Conservation (phyloP, 1,140 invertebrate species). For the Aporrectodea caliginosa region DNA sequence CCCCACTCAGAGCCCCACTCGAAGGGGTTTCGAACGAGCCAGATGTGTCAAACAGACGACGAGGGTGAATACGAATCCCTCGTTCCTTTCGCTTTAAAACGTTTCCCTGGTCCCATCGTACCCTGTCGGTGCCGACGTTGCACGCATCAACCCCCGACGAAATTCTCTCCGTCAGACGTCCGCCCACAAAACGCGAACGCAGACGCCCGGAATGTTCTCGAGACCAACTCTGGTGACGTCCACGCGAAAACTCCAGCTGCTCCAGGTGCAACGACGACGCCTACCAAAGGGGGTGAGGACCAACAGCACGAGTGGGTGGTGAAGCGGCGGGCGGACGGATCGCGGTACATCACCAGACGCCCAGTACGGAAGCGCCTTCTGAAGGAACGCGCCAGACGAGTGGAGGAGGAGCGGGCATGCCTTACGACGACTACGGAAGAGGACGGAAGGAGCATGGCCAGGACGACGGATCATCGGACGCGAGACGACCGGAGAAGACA, state of each 20-base stretch:
- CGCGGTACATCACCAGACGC: conserved; percentile 71
- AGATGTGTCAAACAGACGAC: neutral
- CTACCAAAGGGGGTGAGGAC: too few species aligned
- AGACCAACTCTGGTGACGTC: too few species aligned
- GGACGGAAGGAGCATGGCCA: neutral
- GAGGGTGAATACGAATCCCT: neutral
- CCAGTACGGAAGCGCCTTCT: conserved; percentile 67
- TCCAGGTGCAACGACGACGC: too few species aligned
- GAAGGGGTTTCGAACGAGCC: neutral
- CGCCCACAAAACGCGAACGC: too few species aligned
- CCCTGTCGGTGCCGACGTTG: too few species aligned
- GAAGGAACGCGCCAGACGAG: conserved; percentile 67
- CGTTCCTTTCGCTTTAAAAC: neutral
- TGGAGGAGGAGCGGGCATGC: conserved; percentile 63
- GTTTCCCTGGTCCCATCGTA: too few species aligned
- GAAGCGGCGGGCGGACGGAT: conserved; percentile 72
- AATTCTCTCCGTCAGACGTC: too few species aligned
- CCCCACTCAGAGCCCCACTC: neutral
- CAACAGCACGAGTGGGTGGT: conserved; percentile 74
- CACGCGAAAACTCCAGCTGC: too few species aligned
- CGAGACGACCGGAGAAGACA: neutral
- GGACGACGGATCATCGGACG: neutral
- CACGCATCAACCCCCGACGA: too few species aligned
- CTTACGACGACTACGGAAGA: neutral
- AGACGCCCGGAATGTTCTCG: too few species aligned